Conservation (phyloP, 2,113 vertebrate species). For the Plotosus lineatus region DNA sequence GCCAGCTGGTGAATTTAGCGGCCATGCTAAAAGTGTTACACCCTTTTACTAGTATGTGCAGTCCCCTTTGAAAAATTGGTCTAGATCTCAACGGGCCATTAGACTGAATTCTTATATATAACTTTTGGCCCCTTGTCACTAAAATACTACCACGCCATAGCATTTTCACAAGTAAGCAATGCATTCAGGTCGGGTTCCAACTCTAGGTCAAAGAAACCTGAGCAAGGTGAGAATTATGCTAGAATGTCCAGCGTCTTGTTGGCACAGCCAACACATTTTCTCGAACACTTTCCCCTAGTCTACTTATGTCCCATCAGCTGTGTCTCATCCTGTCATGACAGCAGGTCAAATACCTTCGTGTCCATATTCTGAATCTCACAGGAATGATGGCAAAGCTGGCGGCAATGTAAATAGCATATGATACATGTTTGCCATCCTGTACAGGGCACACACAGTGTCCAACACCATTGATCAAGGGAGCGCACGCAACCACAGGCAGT, state of each 20-base stretch:
- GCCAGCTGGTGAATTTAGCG: no score
- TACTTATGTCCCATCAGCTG: neutral
- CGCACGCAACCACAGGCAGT: conserved; percentile 24
- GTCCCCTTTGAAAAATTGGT: no score
- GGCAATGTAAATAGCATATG: neutral
- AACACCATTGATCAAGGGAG: conserved; percentile 21
- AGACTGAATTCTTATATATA: neutral
- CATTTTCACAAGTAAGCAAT: neutral
- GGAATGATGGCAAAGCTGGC: conserved; percentile 1
- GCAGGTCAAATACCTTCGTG: neutral
- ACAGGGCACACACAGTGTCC: conserved; percentile 1
- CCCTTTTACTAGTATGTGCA: no score
- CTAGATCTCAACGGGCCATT: no score
- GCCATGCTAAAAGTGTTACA: no score
- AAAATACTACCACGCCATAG: neutral
- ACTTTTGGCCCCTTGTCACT: neutral
- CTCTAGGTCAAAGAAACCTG: neutral
- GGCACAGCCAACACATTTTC: neutral
- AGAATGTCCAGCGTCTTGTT: neutral
- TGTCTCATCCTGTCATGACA: conserved; percentile 6
- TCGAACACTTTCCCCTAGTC: neutral
- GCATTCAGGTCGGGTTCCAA: neutral
- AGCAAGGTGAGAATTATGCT: neutral
- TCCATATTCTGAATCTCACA: neutral
- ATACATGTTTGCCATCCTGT: neutral